Evolutionary conservation across 2,797 vertebrate genomes (phyloP).

Genomic region (Pipistrellus kuhlii): DNA sequence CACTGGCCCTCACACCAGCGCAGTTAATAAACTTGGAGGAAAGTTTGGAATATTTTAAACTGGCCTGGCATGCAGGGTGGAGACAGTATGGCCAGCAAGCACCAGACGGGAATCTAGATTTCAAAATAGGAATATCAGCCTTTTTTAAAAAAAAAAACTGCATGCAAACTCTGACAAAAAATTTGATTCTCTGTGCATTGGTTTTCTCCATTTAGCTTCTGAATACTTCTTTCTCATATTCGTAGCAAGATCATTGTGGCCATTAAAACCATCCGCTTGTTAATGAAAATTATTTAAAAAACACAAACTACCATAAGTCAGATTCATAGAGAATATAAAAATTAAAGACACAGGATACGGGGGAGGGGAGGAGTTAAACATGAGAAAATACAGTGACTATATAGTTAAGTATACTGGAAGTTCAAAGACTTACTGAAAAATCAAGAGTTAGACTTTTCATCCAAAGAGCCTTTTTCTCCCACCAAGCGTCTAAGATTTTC

Average conservation of each 20-base stretch:
- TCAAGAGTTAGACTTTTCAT: slow-evolving; percentile 84
- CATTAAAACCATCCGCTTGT: slow-evolving; percentile 55
- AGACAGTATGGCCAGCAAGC: slow-evolving; percentile 76
- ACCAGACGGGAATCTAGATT: slow-evolving; percentile 64
- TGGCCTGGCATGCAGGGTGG: slow-evolving; percentile 63
- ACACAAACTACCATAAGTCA: slow-evolving; percentile 71
- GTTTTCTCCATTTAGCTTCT: slow-evolving; percentile 70
- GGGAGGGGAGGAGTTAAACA: slow-evolving; percentile 29
- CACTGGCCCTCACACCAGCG: background rate
- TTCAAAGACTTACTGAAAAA: slow-evolving; percentile 88
- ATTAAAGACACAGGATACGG: slow-evolving; percentile 50
- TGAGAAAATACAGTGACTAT: slow-evolving; percentile 68
- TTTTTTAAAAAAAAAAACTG: too few species aligned
- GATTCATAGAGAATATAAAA: slow-evolving; percentile 28
- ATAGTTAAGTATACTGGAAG: slow-evolving; percentile 77
- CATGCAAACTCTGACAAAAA: slow-evolving; percentile 78
- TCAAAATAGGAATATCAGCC: slow-evolving; percentile 71
- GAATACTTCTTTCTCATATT: slow-evolving; percentile 44
- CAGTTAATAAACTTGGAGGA: slow-evolving; percentile 85
- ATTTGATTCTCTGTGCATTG: background rate
- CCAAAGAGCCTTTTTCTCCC: slow-evolving; percentile 84
- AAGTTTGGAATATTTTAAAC: slow-evolving; percentile 87
- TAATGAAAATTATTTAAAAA: slow-evolving; percentile 68
- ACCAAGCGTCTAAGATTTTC: slow-evolving; percentile 81
- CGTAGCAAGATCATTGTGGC: slow-evolving; percentile 53